These are phyloP conservation scores for Acromyrmex heyeri DNA, from an alignment of 1,140 invertebrate genomes.

Conservation along the genomic window DNA sequence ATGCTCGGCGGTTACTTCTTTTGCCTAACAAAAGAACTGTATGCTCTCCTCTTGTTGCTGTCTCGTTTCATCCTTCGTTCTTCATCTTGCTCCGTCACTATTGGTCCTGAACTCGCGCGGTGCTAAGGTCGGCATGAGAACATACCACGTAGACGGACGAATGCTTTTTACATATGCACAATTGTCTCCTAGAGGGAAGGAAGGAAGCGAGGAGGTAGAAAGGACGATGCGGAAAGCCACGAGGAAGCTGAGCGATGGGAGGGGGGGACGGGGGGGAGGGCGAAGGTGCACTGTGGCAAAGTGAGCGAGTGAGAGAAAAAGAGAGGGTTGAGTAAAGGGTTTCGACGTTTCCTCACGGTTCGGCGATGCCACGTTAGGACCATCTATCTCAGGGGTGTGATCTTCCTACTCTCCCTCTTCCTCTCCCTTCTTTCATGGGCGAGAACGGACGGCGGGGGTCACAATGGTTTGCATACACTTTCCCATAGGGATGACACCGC, in stretches of 20 bases:
- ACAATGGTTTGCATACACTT: constrained; percentile 86
- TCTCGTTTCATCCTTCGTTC: constrained; percentile 30
- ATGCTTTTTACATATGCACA: constrained; percentile 76
- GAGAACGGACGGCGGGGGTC: constrained; percentile 80
- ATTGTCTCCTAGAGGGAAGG: constrained; percentile 71
- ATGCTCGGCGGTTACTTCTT: constrained; percentile 76
- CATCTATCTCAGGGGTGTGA: constrained; percentile 82
- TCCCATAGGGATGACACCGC: constrained; percentile 86
- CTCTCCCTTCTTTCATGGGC: constrained; percentile 1
- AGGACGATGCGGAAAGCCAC: constrained; percentile 54
- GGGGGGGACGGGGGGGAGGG: background rate
- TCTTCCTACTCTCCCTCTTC: constrained; percentile 68
- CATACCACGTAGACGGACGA: constrained; percentile 63
- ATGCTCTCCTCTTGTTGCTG: constrained; percentile 37
- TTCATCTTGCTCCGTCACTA: constrained; percentile 29
- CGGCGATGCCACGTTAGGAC: constrained; percentile 65
- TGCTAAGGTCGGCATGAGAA: constrained; percentile 63
- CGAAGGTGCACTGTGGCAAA: constrained; percentile 50
- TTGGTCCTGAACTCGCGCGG: constrained; percentile 60
- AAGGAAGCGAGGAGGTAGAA: constrained; percentile 57
- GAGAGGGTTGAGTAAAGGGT: constrained; percentile 61
- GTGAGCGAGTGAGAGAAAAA: constrained; percentile 34
- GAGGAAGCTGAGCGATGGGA: constrained; percentile 34
- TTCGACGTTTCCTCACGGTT: constrained; percentile 67
- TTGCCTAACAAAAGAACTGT: constrained; percentile 80